Conservation (phyloP, 2,113 vertebrate genomes). For the Lagenorhynchus albirostris region DNA sequence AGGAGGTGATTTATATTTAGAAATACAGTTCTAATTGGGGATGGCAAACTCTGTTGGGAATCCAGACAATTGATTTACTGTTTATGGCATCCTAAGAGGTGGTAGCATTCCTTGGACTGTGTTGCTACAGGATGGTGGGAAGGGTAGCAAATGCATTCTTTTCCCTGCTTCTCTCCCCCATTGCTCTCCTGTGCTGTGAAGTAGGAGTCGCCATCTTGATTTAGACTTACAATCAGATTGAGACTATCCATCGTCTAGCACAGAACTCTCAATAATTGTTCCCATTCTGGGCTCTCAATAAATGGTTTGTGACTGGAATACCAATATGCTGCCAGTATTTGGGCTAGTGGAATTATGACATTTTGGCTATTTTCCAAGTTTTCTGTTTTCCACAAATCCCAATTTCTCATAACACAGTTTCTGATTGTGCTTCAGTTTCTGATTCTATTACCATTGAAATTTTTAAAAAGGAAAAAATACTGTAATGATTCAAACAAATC, state of each 20-base stretch:
- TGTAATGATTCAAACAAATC: conserved; percentile 25
- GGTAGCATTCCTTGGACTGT: not conserved
- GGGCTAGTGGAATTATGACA: not conserved
- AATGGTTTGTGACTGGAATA: conserved; percentile 9
- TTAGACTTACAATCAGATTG: not conserved
- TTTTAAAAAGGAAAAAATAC: conserved; percentile 1
- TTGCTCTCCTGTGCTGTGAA: not conserved
- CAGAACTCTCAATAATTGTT: not conserved
- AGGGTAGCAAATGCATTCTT: not conserved
- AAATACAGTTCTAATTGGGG: not conserved
- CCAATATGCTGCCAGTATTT: not conserved
- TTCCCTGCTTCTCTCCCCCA: not conserved
- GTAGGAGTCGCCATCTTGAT: not conserved
- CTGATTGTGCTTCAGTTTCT: conserved; percentile 8
- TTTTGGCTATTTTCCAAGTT: not conserved
- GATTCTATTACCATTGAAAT: conserved; percentile 22
- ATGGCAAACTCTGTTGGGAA: not conserved
- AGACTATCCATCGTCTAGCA: not conserved
- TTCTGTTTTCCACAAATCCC: not conserved
- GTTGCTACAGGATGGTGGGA: not conserved
- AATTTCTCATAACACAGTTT: not conserved
- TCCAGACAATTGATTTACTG: not conserved
- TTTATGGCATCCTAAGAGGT: not conserved
- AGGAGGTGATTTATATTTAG: not conserved
- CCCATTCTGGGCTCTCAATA: not conserved